Conservation (phyloP, 2,113 vertebrate genomes). For the Coturnix japonica region DNA sequence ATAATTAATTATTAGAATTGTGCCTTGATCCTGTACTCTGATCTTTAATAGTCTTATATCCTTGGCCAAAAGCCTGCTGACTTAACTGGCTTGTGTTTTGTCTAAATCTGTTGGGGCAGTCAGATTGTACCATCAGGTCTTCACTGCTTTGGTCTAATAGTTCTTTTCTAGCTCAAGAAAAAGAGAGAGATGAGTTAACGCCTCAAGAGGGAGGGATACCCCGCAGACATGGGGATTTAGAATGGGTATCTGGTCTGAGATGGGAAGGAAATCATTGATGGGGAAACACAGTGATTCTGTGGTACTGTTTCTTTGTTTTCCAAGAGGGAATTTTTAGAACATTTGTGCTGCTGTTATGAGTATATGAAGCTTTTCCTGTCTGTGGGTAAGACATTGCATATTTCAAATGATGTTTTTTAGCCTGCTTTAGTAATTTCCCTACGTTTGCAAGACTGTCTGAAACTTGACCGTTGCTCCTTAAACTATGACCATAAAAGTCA, state of each 20-base stretch:
- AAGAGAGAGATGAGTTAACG: neutral
- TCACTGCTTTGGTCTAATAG: neutral
- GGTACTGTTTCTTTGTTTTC: neutral
- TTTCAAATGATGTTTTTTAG: neutral
- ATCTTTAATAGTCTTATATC: neutral
- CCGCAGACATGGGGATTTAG: neutral
- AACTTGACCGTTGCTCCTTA: neutral
- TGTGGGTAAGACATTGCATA: neutral
- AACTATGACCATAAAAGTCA: neutral
- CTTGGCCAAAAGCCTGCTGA: neutral
- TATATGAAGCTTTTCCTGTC: neutral
- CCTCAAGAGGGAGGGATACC: neutral
- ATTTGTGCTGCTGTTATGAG: neutral
- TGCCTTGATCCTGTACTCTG: slow-evolving; percentile 16
- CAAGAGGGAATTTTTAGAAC: neutral
- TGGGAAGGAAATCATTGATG: neutral
- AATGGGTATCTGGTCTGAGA: neutral
- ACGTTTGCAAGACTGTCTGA: neutral
- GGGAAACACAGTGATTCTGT: neutral
- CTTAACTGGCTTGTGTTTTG: neutral
- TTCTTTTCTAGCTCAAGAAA: neutral
- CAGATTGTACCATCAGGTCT: neutral
- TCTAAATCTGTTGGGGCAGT: neutral
- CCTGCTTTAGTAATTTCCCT: neutral
- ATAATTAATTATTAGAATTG: slow-evolving; percentile 63